A percentile compares a stretch with the other conserved stretches of the same genome.
These are phyloP conservation scores for Oikopleura dioica DNA, from an alignment of 23 tunicate genomes.

Conservation along the genomic window DNA sequence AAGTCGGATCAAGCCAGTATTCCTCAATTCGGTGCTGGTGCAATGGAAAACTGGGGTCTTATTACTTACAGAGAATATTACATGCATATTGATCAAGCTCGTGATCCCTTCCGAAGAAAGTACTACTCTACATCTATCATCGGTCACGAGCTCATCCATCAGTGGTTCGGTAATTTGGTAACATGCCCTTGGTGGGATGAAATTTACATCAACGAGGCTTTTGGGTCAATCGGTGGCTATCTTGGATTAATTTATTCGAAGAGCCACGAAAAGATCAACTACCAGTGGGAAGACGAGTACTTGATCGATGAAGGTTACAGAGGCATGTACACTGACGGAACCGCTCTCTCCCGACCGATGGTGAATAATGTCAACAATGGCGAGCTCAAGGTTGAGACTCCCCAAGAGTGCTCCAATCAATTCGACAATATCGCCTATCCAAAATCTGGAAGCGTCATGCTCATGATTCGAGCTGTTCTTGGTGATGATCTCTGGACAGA, in stretches of 20 bases:
- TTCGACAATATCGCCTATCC: background rate
- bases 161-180: background rate
- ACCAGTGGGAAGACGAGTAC: background rate
- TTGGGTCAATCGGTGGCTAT: background rate
- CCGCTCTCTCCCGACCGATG: background rate
- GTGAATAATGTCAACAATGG: background rate
- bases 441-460: background rate
- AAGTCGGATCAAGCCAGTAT: background rate
- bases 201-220: background rate
- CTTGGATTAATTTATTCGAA: background rate
- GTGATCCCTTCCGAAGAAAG: background rate
- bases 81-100: background rate
- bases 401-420: background rate
- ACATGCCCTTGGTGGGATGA: background rate
- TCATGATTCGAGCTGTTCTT: background rate
- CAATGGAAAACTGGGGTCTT: conserved; percentile 1
- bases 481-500: background rate
- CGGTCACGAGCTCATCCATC: background rate
- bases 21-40: background rate
- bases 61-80: background rate
- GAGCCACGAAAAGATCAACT: background rate
- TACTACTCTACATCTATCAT: background rate
- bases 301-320: background rate
- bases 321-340: background rate
- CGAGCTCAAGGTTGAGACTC: background rate